Base-by-base conservation (phyloP, 1,140 invertebrate genomes). In the Dinoponera quadriceps region DNA sequence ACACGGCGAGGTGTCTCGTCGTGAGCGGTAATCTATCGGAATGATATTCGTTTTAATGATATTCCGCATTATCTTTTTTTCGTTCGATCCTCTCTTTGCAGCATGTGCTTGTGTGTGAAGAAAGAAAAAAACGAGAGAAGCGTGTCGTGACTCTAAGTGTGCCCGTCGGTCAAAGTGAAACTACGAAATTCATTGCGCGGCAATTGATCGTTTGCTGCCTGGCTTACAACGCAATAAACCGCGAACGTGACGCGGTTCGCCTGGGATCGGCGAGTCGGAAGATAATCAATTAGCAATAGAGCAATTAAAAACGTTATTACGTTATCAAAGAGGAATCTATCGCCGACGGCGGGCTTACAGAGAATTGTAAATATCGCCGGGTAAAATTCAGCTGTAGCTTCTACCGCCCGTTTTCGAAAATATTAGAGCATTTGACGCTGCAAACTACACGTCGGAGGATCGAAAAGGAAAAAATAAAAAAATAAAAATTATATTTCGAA, bases 281-380 rank as follows among this genome's bases (percentile, higher is more conserved):
- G 82, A 90, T 89, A 90, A 90, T 88, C 86, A 88, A 90, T 91
- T 88, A 84, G 66, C 78, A 72, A 91, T 89, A 72, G 89, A 85
- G 83, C 83, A 88, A 90, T 90, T 90, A 86, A 90, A 91, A 91
- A 88, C 63, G 57, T 89, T 55, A 86, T 89, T 86, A 74, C 74
- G 51, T 29, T 74, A 87, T 84, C 68, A 49, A n/a, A 54, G 44
- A 71, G 22, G 20, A 80, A 59, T 62, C 44, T 49, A 27, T 83
- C 49, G 62, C 48, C 49, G 71, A 86, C 54, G 59, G 25, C 25
- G 16, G 48, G n/a, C 20, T 44, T 49, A 49, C n/a, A 18, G 29
- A 11, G n/a, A 25, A 75, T 33, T 49, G 18, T 18, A 29, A 25
- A 73, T 49, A 82, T 3, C 63, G 13, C 13, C 49, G 38, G 66